Conservation (phyloP, 2,113 vertebrate genomes). For the Pao palembangensis region DNA sequence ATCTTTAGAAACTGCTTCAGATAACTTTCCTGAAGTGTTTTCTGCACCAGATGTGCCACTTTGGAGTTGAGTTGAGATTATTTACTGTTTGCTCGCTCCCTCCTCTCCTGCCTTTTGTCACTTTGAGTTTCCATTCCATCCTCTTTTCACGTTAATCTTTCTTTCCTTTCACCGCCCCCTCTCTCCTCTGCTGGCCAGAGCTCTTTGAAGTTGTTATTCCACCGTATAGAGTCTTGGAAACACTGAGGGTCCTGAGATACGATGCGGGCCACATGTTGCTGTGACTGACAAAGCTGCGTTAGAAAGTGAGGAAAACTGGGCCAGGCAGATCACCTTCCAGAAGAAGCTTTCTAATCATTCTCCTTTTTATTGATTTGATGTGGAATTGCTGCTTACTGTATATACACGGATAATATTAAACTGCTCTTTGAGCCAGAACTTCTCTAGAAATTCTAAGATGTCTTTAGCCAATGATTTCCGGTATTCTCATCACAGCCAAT, state of each 20-base stretch:
- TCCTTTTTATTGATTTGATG: too few species aligned
- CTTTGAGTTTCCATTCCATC: slow-evolving; percentile 15
- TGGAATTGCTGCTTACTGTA: too few species aligned
- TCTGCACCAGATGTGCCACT: neutral
- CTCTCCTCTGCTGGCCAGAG: neutral
- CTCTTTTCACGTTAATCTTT: neutral
- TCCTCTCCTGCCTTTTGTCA: slow-evolving; percentile 3
- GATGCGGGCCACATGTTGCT: slow-evolving; percentile 24
- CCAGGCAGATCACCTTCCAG: too few species aligned
- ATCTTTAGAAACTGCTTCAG: neutral
- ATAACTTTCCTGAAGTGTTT: neutral
- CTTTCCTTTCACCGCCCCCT: neutral
- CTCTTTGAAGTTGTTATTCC: slow-evolving; percentile 21
- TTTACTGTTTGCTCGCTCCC: neutral
- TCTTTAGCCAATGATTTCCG: too few species aligned
- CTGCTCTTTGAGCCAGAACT: too few species aligned
- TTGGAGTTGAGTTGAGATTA: neutral
- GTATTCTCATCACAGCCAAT: too few species aligned
- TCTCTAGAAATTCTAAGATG: too few species aligned
- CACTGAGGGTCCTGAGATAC: neutral
- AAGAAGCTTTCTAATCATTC: too few species aligned
- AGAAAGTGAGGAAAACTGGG: neutral
- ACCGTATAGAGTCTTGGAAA: slow-evolving; percentile 42
- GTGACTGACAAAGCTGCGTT: slow-evolving; percentile 3
- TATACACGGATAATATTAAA: too few species aligned